Base-by-base conservation (phyloP, 2,888 invertebrate species). In the Yponomeuta evonymella region DNA sequence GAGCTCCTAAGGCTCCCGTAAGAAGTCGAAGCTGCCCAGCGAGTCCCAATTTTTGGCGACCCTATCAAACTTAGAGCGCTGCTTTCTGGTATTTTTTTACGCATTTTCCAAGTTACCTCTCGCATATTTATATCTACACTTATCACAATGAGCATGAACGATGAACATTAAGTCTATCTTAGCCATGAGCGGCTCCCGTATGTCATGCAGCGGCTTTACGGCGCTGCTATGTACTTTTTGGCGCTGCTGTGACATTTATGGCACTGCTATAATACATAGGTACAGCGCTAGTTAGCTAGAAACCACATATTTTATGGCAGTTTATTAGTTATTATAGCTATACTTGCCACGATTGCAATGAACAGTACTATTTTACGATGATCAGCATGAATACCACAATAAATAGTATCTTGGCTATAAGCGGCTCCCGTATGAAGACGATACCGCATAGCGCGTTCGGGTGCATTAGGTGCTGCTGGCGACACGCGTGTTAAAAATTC, bases 391-490 rank as follows among this genome's bases (percentile, higher is more conserved):
- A 98, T 83, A 96, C 97, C 83, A 95, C 95, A 72, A 96, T 94
- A 81, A 96, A 98, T 72, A 99, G 93, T 29, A 97, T 96, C 83
- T 97, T 97, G 0, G 99, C 98, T 71, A 96, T 96, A 75, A 97
- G 95, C 33, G 96, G 94, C 73, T 96, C 95, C 75, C 97, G 95
- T 70, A 99, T 97, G 87, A 98, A 98, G 69, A 99, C 95, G 29
- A 99, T 94, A 0, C 96, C 98, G 85, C 98, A 98, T 1, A 99
- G 87, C 0, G 95, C 94, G 82, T 96, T 97, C 0, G 94, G 93
- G 51, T 94, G 94, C 69, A 93, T 89, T 23, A 89, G 90, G 23
- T 92, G 86, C 29, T 92, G 87, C 1, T 83, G 77, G 12, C 90
- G 81, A 0, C 85, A 82, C 0, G 82, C 79, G 23, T 23, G 23